Evolutionary conservation across 2,888 invertebrate species (phyloP).

Genomic region (Ptilodon capucinus): DNA sequence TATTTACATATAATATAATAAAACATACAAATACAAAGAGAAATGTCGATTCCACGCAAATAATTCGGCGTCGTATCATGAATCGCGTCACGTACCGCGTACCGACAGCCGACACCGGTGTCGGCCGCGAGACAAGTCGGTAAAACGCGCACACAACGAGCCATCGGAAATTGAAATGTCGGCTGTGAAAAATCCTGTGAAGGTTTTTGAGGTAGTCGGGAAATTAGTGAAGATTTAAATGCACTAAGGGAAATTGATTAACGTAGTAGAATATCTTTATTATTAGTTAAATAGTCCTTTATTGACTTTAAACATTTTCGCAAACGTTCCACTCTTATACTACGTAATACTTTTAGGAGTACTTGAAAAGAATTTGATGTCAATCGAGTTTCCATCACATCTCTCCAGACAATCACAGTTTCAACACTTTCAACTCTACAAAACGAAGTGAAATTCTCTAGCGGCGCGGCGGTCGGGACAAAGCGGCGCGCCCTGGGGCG

Average conservation of each 20-base stretch:
- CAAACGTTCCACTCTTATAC: background rate
- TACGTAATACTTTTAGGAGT: background rate
- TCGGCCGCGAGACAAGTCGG: background rate
- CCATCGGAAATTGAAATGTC: conserved; percentile 1
- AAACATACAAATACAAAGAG: background rate
- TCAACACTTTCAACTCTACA: background rate
- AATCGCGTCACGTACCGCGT: background rate
- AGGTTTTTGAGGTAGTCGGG: background rate
- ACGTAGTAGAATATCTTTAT: too few species aligned
- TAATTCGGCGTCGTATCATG: background rate
- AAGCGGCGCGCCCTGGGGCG: background rate
- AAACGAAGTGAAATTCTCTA: background rate
- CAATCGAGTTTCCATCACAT: background rate
- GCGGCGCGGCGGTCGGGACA: background rate
- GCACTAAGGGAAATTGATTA: too few species aligned
- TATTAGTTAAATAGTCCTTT: background rate
- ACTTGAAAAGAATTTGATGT: background rate
- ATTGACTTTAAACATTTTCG: background rate
- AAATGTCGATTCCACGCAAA: background rate
- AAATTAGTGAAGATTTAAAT: background rate
- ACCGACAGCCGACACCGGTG: background rate
- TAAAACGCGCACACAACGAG: background rate
- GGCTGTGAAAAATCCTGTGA: background rate
- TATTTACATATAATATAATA: background rate
- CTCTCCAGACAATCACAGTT: background rate